These are phyloP conservation scores for Cyprinodon variegatus DNA, from an alignment of 2,113 vertebrate genomes.

Conservation along the genomic window DNA sequence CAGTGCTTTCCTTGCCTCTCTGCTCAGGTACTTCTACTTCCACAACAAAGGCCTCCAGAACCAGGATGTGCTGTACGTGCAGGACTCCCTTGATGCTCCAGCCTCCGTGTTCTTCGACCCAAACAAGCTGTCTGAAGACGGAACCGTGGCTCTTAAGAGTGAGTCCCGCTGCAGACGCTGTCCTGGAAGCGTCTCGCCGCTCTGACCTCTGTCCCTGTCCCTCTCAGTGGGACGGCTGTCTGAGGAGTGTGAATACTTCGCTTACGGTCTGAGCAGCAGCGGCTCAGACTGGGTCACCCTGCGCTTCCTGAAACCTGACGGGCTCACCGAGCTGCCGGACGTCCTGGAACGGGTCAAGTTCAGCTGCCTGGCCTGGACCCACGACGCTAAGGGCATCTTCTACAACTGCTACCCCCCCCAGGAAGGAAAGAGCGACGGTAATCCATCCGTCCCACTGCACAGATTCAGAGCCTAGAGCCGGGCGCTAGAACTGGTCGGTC, in stretches of 20 bases:
- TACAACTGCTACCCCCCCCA: slow-evolving; percentile 80
- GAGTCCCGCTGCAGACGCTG: slow-evolving; percentile 17
- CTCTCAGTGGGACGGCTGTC: slow-evolving; percentile 77
- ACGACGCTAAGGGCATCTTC: slow-evolving; percentile 79
- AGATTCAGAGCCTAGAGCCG: neutral
- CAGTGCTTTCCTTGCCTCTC: slow-evolving; percentile 2
- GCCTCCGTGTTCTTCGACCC: slow-evolving; percentile 79
- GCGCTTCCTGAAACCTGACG: slow-evolving; percentile 72
- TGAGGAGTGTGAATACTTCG: slow-evolving; percentile 80
- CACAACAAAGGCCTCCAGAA: slow-evolving; percentile 82
- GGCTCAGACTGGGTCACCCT: slow-evolving; percentile 83
- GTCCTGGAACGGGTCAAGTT: slow-evolving; percentile 81
- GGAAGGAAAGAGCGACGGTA: slow-evolving; percentile 78
- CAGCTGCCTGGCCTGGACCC: slow-evolving; percentile 83
- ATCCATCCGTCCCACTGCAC: neutral
- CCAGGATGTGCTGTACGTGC: slow-evolving; percentile 78
- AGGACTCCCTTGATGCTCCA: slow-evolving; percentile 73
- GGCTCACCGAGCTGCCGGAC: slow-evolving; percentile 71
- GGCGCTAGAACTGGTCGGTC: too few relatives aligned
- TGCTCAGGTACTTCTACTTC: slow-evolving; percentile 80
- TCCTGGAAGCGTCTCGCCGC: neutral
- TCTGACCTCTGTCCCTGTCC: neutral
- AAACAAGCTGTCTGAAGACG: slow-evolving; percentile 79
- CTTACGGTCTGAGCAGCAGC: slow-evolving; percentile 78
- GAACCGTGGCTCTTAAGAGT: slow-evolving; percentile 81